phyloP scores from a whole-genome alignment of 2,797 vertebrate genomes.

The Jordanella pulchra region DNA sequence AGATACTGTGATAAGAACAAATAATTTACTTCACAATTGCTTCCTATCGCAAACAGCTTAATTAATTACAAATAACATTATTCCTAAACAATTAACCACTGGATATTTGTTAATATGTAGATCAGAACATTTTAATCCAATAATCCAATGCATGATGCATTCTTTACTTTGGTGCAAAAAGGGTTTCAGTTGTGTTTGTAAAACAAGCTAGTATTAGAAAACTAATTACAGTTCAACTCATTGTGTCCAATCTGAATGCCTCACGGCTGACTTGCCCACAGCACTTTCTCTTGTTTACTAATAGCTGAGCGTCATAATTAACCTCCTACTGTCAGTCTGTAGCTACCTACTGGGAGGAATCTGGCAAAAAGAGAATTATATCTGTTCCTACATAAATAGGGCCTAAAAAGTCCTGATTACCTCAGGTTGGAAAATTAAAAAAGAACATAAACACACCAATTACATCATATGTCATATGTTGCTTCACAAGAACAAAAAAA shows the following conservation, averaged over 20 bases:
- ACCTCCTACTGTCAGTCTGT: neutral
- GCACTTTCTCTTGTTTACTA: neutral
- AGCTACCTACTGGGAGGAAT: neutral
- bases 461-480: neutral
- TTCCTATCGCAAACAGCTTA: neutral
- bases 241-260: slow-evolving; percentile 3
- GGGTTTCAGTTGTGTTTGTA: neutral
- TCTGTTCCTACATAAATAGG: neutral
- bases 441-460: neutral
- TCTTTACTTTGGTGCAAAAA: neutral
- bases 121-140: neutral
- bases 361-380: neutral
- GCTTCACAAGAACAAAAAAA: neutral
- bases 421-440: neutral
- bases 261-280: neutral
- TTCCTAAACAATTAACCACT: neutral
- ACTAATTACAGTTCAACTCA: neutral
- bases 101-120: neutral
- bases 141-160: neutral
- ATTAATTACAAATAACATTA: neutral
- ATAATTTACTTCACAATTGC: neutral
- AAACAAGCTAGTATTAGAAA: neutral
- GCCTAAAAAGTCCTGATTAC: neutral
- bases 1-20: neutral
- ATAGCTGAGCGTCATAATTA: neutral